Base-by-base conservation (phyloP, 2,888 invertebrate genomes). In the Drosophila rubida region DNA sequence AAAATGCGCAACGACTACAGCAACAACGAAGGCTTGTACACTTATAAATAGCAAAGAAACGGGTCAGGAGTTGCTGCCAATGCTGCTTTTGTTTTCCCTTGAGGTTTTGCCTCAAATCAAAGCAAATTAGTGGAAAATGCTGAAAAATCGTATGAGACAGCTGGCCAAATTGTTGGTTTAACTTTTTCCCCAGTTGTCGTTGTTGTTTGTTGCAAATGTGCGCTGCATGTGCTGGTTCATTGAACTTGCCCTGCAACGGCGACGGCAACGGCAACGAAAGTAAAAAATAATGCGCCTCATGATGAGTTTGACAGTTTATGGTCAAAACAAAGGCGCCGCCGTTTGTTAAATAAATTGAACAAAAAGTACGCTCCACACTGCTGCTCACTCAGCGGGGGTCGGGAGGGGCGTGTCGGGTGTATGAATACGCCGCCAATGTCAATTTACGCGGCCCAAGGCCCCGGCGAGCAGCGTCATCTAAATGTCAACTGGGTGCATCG, bases 261-360 rank as follows among this genome's bases (percentile, higher is more conserved):
- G 62, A 35, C 54, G 62, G 30, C 57, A 45, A 44, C 9, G 9
- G 11, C 23, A 27, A 30, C 27, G 44, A 46, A 30, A 32, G 19
- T 8, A 19, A 45, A 48, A 58, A 57, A 68, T 68, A 77, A 73
- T 79, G 75, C 78, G 76, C 61, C 64, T 63, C 73, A 83, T 80
- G 81, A 74, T 74, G 83, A 75, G 60, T 80, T 77, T 80, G 83
- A 80, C 80, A 83, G 75, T 72, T 68, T 72, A 67, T 72, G 66
- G 74, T 78, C 78, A 72, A 80, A 84, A 88, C 84, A 84, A 84
- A 84, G 88, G 87, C 76, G 82, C 85, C 88, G 87, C 76, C 64
- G 61, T 67, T 78, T 87, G 82, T 75, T 79, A 73, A 76, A 77
- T 72, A 68, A 71, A 83, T 61, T 61, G 55, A 53, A 45, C 57